Evolutionary conservation across 2,888 invertebrate species (phyloP).

Genomic region (Epistrophella euchroma): DNA sequence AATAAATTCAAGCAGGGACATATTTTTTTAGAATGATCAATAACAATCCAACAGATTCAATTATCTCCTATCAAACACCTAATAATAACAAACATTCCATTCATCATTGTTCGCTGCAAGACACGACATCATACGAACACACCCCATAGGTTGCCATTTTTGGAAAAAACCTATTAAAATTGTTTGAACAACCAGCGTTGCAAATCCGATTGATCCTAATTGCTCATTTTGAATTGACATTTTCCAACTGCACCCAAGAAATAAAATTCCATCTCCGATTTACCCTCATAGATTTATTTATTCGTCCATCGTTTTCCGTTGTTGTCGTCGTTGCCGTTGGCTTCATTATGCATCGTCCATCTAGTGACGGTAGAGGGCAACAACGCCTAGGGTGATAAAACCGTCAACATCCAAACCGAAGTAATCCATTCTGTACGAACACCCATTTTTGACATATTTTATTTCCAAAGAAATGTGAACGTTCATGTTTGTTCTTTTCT

Average conservation of each 20-base stretch:
- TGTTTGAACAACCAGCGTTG: conserved; percentile 1
- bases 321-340: background rate
- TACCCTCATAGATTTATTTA: background rate
- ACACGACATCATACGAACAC: conserved; percentile 64
- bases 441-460: conserved; percentile 65
- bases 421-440: conserved; percentile 63
- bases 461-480: conserved; percentile 35
- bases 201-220: conserved; percentile 60
- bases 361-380: conserved; percentile 15
- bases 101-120: conserved; percentile 54
- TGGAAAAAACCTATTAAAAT: conserved; percentile 58
- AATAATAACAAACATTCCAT: conserved; percentile 69
- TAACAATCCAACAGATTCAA: conserved; percentile 60
- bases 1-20: background rate
- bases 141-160: conserved; percentile 57
- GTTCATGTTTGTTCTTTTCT: conserved; percentile 32
- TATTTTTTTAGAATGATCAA: conserved; percentile 40
- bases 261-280: conserved; percentile 37
- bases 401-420: conserved; percentile 47
- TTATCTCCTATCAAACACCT: conserved; percentile 70
- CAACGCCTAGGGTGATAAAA: conserved; percentile 70
- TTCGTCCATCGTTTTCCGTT: background rate
- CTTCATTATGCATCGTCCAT: conserved; percentile 36
- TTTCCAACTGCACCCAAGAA: conserved; percentile 63
- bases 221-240: conserved; percentile 64